Base-by-base conservation (phyloP, 1,140 invertebrate genomes). In the Megathymus violae region DNA sequence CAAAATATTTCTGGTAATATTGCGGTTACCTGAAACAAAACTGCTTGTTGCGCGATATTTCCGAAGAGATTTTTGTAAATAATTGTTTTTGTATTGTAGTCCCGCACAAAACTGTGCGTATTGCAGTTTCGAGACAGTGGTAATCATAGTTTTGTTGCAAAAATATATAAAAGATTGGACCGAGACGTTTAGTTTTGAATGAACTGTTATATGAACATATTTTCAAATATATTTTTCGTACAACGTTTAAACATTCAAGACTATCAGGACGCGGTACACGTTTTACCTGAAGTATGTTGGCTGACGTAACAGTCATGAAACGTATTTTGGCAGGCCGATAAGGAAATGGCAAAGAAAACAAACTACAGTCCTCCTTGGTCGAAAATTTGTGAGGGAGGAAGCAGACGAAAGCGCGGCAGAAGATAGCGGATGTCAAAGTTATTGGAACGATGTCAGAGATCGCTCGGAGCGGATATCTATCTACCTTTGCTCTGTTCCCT, bases 321-420 rank as follows among this genome's bases (percentile, higher is more conserved):
- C 79, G 81, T 88, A 87, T 91, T 89, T 91, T 91, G 85, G 88
- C 84, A 91, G 70, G 72, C 74, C 82, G 86, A 91, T 89, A 91
- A 91, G 86, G 85, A 91, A 91, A 91, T 88, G 80, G 85, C 81
- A 85, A 87, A 87, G 84, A 88, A 88, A 90, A 90, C 80, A 90
- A 88, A 89, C 81, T 87, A 85, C 76, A 76, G 82, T 81, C 75
- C 79, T 79, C 71, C 75, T 72, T 73, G 76, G 80, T 73, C 76
- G 82, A 87, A 80, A 85, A 84, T 88, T 88, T 85, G 84, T 79
- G 76, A 80, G 68, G 71, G 70, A 54, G 61, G 68, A 16, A 56
- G 76, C 44, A 64, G 64, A 22, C 43, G 68, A 64, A 71, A 64
- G 52, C 25, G 79, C 64, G 69, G 67, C 51, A 50, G 61, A 70